A percentile compares a stretch with the other conserved stretches of the same genome.
Conservation (phyloP, 2,797 vertebrate genomes). For the Poeciliopsis presidionis region DNA sequence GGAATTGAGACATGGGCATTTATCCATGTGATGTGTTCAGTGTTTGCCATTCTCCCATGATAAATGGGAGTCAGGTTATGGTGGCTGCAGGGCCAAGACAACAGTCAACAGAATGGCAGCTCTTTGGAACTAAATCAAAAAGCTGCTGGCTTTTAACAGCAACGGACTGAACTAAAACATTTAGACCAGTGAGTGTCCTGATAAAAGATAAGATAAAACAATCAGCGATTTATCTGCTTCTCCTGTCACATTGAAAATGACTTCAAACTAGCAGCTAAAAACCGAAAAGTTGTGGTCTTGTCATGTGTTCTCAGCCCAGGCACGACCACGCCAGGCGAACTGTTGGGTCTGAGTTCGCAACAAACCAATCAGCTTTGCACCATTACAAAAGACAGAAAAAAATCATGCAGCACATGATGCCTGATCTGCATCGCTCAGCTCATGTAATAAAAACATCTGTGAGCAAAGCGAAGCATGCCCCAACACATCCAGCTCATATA, state of each 20-base stretch:
- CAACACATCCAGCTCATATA: conserved; percentile 19
- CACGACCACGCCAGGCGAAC: neutral
- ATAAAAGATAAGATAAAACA: neutral
- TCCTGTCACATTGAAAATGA: neutral
- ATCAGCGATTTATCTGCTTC: neutral
- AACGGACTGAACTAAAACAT: conserved; percentile 1
- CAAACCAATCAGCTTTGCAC: conserved; percentile 2
- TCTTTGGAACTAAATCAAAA: conserved; percentile 34
- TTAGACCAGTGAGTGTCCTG: neutral
- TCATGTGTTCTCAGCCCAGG: neutral
- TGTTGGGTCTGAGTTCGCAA: neutral
- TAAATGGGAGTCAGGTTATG: conserved; percentile 36
- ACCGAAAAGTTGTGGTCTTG: neutral
- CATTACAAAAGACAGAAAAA: neutral
- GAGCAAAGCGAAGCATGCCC: conserved; percentile 1
- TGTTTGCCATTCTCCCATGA: conserved; percentile 50
- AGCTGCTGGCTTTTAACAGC: conserved; percentile 14
- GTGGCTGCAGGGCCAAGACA: conserved; percentile 27
- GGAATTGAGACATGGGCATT: conserved; percentile 44
- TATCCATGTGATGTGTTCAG: conserved; percentile 46
- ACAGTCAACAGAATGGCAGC: conserved; percentile 31
- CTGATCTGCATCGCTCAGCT: neutral
- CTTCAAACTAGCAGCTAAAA: neutral
- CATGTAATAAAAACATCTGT: neutral
- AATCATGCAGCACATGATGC: neutral